Conservation (phyloP, 2,888 invertebrate genomes). For the Boloria euphrosyne region DNA sequence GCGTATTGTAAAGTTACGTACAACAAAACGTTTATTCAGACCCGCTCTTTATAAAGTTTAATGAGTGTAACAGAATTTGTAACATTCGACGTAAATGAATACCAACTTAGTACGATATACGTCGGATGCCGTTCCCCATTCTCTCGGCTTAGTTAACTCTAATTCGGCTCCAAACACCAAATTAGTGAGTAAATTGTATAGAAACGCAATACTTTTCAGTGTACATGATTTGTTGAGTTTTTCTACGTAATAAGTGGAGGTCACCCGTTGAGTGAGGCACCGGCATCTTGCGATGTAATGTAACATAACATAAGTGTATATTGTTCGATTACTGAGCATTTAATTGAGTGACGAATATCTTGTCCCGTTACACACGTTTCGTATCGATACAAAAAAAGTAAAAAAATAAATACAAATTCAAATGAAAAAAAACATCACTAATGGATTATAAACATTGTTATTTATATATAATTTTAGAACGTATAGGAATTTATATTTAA, state of each 20-base stretch:
- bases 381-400: background rate
- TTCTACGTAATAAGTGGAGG: constrained; percentile 47
- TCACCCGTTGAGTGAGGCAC: constrained; percentile 81
- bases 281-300: constrained; percentile 44
- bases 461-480: too few species aligned
- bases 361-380: constrained; percentile 27
- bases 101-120: constrained; percentile 11
- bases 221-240: constrained; percentile 72
- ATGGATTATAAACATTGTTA: too few species aligned
- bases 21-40: constrained; percentile 7
- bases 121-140: constrained; percentile 48
- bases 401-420: too few species aligned
- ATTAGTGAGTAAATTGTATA: constrained; percentile 75
- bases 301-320: constrained; percentile 52
- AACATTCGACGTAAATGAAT: constrained; percentile 16
- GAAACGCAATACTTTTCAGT: constrained; percentile 70
- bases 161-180: constrained; percentile 75
- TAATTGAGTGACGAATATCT: constrained; percentile 48
- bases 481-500: too few species aligned
- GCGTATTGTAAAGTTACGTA: constrained; percentile 8
- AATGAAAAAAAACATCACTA: too few species aligned
- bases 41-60: background rate
- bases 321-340: constrained; percentile 60
- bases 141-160: constrained; percentile 55
- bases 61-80: constrained; percentile 4